Base-by-base conservation (phyloP, 2,888 invertebrate genomes). In the Heteromurus nitidus region DNA sequence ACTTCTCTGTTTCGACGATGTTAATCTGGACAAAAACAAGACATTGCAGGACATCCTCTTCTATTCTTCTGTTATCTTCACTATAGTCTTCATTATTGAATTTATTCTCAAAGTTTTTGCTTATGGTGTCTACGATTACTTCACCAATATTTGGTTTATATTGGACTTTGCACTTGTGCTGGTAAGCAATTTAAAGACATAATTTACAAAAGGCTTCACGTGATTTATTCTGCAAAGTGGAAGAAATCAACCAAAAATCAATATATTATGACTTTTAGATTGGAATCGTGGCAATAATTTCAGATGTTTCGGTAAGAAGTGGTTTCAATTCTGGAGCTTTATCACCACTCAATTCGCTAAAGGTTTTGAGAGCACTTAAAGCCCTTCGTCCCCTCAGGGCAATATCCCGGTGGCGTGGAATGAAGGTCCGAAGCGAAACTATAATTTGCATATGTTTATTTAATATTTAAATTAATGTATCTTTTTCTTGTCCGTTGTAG, bases 361-460 rank as follows among this genome's bases (percentile, higher is more conserved):
- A 83, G 64, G 73, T 80, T 5, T 50, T 84, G 7, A 9, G 84
- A 55, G 98, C 98, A 9, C 91, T 98, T 84, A 91, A 98, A 89
- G 97, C 97, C n/a, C 90, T 98, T 85, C 91, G 98, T 87, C 98
- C 98, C n/a, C 91, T 98, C 82, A 92, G 97, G 88, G 97, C 97
- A 60, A 97, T 98, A 89, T 97, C 97, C 80, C 92, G 97, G 89
- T 98, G 97, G 97, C 96, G 98, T 91, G 97, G 97, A 89, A 98
- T 98, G 98, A 93, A 96, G 90, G 93, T 92, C 89, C 88, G 88
- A n/a, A 18, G n/a, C 26, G 3, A 9, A 31, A 24, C 1, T 1
- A 72, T 9, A 47, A 18, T 22, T 44, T 13, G 42, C 9, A 7
- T 3, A 50, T n/a, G 3, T 50, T 7, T 5, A 50, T 50, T 50